phyloP scores from a whole-genome alignment of 2,888 invertebrate species.

The Ptychoptera albimana region DNA sequence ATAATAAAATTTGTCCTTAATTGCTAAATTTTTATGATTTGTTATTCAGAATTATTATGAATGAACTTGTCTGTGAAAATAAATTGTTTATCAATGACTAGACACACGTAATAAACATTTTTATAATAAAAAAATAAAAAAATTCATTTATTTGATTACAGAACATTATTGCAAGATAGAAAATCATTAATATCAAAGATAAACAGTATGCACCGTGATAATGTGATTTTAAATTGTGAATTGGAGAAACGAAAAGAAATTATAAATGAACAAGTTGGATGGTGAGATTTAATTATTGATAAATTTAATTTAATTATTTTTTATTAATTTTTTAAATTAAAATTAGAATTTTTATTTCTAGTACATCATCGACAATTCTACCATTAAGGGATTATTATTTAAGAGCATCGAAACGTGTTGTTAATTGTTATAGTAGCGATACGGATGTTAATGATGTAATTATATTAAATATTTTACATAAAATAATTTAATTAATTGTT shows the following conservation, averaged over 20 bases:
- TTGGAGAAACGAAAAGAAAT: slow-evolving; percentile 11
- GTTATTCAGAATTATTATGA: too few relatives aligned
- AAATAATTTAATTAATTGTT: not conserved
- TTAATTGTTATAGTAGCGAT: slow-evolving; percentile 1
- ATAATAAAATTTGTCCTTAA: too few relatives aligned
- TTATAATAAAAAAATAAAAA: too few relatives aligned
- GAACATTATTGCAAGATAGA: slow-evolving; percentile 10
- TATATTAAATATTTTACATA: not conserved
- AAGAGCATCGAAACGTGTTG: not conserved
- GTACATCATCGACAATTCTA: not conserved
- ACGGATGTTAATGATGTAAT: slow-evolving; percentile 3
- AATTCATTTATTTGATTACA: slow-evolving; percentile 2
- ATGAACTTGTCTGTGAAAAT: too few relatives aligned
- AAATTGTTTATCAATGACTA: too few relatives aligned
- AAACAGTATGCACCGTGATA: slow-evolving; percentile 12
- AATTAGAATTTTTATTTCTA: not conserved
- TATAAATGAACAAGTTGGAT: too few relatives aligned
- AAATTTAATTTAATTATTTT: too few relatives aligned
- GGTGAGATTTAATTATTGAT: too few relatives aligned
- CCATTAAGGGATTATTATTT: not conserved
- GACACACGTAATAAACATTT: too few relatives aligned
- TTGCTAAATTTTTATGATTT: too few relatives aligned
- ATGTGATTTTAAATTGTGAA: slow-evolving; percentile 11
- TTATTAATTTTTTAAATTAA: not conserved
- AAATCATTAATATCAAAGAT: slow-evolving; percentile 9